Conservation (phyloP, 2,888 invertebrate genomes). For the Ichneumon xanthorius region DNA sequence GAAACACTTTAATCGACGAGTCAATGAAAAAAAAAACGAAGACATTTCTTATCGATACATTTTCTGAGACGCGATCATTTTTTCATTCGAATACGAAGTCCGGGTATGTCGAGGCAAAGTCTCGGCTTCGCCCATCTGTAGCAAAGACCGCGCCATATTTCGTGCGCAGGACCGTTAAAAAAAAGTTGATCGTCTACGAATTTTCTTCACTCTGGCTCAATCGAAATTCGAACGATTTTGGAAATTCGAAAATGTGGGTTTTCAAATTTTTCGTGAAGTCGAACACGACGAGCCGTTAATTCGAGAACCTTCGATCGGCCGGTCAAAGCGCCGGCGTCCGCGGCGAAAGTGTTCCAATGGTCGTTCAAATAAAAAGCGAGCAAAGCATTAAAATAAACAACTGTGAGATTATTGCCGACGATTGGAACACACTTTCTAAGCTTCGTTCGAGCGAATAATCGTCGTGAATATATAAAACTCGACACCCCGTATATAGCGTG, state of each 20-base stretch:
- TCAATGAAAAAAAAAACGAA: neutral
- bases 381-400: neutral
- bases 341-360: neutral
- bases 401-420: neutral
- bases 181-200: neutral
- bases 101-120: neutral
- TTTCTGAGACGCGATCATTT: neutral
- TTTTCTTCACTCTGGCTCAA: neutral
- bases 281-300: too few relatives aligned
- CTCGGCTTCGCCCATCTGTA: constrained; percentile 4
- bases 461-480: neutral
- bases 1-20: constrained; percentile 15
- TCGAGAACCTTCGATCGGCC: neutral
- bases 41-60: constrained; percentile 4
- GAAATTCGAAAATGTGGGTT: neutral
- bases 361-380: neutral
- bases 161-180: neutral
- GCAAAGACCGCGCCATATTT: neutral
- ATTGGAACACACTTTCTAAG: neutral
- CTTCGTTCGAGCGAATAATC: neutral
- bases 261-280: neutral
- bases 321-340: too few relatives aligned
- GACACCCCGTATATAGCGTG: constrained; percentile 64
- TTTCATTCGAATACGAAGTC: neutral
- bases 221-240: neutral